These are phyloP conservation scores for Albula glossodonta DNA, from an alignment of 2,113 vertebrate species.

Conservation along the genomic window DNA sequence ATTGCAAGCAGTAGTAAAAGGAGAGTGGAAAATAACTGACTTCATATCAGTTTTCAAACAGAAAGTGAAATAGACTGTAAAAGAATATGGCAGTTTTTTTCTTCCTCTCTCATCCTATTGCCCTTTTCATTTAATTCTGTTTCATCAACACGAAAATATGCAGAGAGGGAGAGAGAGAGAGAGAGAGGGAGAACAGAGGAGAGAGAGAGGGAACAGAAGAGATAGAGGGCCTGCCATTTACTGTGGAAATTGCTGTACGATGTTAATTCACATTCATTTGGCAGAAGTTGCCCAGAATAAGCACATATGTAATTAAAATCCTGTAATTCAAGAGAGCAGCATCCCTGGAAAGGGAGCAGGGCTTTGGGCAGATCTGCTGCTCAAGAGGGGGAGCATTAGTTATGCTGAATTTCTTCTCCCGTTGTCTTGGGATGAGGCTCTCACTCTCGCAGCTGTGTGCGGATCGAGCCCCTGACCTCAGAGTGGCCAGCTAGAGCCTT, in stretches of 20 bases:
- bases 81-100: not conserved
- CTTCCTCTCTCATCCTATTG: not conserved
- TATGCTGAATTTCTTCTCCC: not conserved
- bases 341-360: not conserved
- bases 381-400: not conserved
- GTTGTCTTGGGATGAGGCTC: not conserved
- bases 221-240: not conserved
- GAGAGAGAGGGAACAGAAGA: not conserved
- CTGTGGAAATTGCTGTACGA: not conserved
- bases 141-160: not conserved
- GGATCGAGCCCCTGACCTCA: not conserved
- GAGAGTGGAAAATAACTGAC: not conserved
- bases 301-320: slow-evolving; percentile 5
- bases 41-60: not conserved
- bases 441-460: not conserved
- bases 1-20: not conserved
- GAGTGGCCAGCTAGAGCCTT: not conserved
- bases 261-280: not conserved
- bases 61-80: too few relatives aligned
- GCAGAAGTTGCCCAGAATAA: not conserved
- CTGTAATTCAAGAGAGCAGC: not conserved
- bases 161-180: not conserved
- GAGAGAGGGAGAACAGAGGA: not conserved
- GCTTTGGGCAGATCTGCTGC: not conserved
- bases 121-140: not conserved